Evolutionary conservation across 2,888 invertebrate genomes (phyloP), one percentile per base, ranked within the genome.

Genomic region (Theretra japonica): DNA sequence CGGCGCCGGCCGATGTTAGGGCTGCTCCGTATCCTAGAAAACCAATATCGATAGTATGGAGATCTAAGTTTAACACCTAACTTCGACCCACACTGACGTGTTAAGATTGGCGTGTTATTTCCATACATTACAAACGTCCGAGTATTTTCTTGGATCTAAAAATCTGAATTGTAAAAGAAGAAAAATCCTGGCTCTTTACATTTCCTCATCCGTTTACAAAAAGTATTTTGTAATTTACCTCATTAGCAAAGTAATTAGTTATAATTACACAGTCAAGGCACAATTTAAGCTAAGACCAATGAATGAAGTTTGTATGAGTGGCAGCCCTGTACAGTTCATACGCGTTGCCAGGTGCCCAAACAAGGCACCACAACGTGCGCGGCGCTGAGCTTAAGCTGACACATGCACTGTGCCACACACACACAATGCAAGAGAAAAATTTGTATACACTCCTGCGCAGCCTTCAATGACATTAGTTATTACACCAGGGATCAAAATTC

Each of bases 321-420:
- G 33, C 62, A 62, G 11, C 62, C 62, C 62, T 62, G 5, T n/a
- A 11, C 41, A 41, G 41, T 41, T 11, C 11, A 17, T 15, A 53
- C 58, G 30, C 25, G 53, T 17, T 21, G 23, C 53, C 70, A 70
- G 70, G 62, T 70, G 70, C 21, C 30, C 70, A 70, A 62, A 70
- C 62, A 70, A 21, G 19, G n/a, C 21, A 11, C 21, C 33, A 33
- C 62, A 11, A 15, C 58, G 11, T 15, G 58, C 23, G 23, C 21
- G n/a, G n/a, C 41, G 17, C 21, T 21, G 28, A 5, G 28, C n/a
- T n/a, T n/a, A n/a, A n/a, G 53, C 62, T 70, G 21, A 70, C 70
- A 62, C 62, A 53, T 70, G 21, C 21, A 60, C 60, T 53, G 30
- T 48, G 23, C 70, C n/a, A 30, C n/a, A 53, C 53, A 62, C 33